Evolutionary conservation across 1,140 invertebrate genomes (phyloP).

Genomic region (Papilio polyxenes): DNA sequence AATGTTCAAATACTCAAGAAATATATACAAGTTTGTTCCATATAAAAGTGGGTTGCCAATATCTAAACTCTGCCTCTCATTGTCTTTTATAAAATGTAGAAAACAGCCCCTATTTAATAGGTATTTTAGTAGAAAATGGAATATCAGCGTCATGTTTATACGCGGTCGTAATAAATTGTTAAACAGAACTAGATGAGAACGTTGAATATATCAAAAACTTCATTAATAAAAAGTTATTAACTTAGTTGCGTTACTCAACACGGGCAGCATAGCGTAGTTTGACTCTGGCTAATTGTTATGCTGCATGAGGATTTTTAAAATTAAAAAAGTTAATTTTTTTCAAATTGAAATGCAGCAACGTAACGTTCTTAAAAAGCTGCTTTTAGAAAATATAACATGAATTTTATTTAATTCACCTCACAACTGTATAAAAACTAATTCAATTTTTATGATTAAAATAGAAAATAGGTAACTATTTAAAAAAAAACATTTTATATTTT

Average conservation of each 20-base stretch:
- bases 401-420: background rate
- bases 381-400: background rate
- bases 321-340: constrained; percentile 4
- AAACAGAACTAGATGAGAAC: background rate
- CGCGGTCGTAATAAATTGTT: background rate
- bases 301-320: background rate
- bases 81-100: no score
- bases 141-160: no score
- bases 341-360: background rate
- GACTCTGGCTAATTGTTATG: background rate
- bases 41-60: no score
- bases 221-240: constrained; percentile 9
- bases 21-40: no score
- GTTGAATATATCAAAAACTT: background rate
- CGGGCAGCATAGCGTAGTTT: background rate
- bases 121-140: no score
- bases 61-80: no score
- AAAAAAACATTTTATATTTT: no score
- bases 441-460: no score
- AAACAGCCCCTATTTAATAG: no score
- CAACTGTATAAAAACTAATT: background rate
- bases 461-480: no score
- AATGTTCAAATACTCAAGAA: no score
- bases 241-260: background rate
- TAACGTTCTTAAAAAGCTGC: no score